phyloP scores from a whole-genome alignment of 2,113 vertebrate genomes.

The sheep (Ovis aries) region DNA sequence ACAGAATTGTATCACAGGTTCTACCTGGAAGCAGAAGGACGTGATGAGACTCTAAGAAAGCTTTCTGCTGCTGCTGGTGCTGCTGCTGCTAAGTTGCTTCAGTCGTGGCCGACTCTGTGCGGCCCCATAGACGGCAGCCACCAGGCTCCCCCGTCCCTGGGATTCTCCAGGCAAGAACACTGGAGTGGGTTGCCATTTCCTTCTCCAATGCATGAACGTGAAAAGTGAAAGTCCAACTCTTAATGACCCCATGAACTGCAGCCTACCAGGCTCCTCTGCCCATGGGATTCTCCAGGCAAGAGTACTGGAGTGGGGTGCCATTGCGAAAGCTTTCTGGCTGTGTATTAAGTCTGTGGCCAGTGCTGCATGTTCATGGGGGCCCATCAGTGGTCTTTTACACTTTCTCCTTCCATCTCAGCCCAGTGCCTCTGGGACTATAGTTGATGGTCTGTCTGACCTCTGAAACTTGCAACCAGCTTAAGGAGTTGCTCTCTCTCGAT shows the following conservation, averaged over 20 bases:
- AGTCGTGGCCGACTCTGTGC: no score
- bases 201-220: no score
- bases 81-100: no score
- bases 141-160: no score
- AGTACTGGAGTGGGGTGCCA: background rate
- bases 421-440: background rate
- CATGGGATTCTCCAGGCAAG: background rate
- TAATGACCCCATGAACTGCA: no score
- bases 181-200: no score
- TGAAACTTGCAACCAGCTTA: background rate
- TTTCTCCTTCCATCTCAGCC: background rate
- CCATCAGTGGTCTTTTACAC: background rate
- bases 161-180: no score
- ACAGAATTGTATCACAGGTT: background rate
- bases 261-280: fast-evolving
- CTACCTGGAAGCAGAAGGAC: background rate
- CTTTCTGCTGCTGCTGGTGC: background rate
- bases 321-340: background rate
- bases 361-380: background rate
- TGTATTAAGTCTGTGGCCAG: background rate
- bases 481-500: background rate
- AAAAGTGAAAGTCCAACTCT: no score
- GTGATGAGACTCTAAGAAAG: background rate
- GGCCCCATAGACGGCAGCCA: no score
- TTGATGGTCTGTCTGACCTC: background rate